Evolutionary conservation across 2,888 invertebrate species (phyloP), one percentile per base, ranked within the genome.

Genomic region (Tachina fera): DNA sequence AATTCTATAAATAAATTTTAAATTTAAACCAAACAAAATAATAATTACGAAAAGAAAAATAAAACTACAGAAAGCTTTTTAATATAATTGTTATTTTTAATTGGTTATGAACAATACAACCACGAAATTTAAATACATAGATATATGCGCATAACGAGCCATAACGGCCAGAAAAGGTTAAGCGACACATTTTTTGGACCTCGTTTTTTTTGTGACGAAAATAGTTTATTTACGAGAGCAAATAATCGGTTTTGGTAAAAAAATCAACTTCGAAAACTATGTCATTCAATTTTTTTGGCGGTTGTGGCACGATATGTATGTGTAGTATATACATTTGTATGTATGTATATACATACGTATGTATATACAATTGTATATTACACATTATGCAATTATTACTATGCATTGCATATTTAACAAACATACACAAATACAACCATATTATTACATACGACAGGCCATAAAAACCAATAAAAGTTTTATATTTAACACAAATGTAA

Each of bases 1-100:
- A 71, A 83, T 77, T 77, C 82, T 83, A 71, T 80, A 80, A 80
- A 80, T 83, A 71, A 72, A 51, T 72, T 83, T 83, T 72, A 72
- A 77, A 67, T 72, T 80, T 49, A 76, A 85, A 75, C 70, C 74
- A 65, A 82, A 74, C 63, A 43, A 71, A 77, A 77, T 60, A 68
- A 67, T 13, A 74, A 45, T 31, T 53, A 65, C 56, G 76, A 61
- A 47, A 72, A 53, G 39, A 60, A 51, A 61, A 76, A 82, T 83
- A 83, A 77, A 82, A 63, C 31, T 45, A 76, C 31, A 56, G 51
- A 71, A 77, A 77, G 83, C 77, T 83, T 83, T 77, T 83, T 77
- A 77, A 77, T 77, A 83, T 45, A 45, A 67, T 72, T 83, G 65
- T 76, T 51, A 56, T 58, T 61, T 3, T 56, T 41, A 74, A 31